Base-by-base conservation (phyloP, 2,888 invertebrate genomes). In the Caenorhabditis becei region DNA sequence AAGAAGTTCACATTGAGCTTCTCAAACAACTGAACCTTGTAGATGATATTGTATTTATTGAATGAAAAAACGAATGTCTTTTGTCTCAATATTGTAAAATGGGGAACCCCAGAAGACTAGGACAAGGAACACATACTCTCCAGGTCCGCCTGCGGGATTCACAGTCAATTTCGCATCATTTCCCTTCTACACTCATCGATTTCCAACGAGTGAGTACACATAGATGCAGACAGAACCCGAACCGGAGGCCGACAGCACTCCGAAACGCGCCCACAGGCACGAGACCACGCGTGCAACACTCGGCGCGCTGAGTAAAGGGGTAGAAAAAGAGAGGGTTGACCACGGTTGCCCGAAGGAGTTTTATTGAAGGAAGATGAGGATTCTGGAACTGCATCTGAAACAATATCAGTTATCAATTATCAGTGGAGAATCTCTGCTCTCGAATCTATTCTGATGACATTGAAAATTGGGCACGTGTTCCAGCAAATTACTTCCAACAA, bases 171-270 rank as follows among this genome's bases (percentile, higher is more conserved):
- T 80, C 80, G 80, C 80, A 80, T 80, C 80, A 74, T 74, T 80
- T 75, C 70, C 80, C 80, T 80, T 80, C 80, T 80, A 74, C 75
- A 80, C 75, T 75, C 28, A 47, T 18, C 74, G 44, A 80, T 75
- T 28, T 14, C 24, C 65, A 35, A 75, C 80, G 47, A 80, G 75
- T 66, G 80, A 80, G 80, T 80, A 80, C 74, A 80, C 80, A 80
- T 75, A 66, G 80, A 80, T 80, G 80, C 80, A 65, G n/a, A 1
- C 47, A 26, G 65, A 28, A 24, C 7, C 47, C 23, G 65, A 66
- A 71, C 78, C 51, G 3, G 35, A 24, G 61, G 44, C 54, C 37
- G 41, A 1, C n/a, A 14, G 14, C 47, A 16, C 8, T 16, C 8
- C 7, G 5, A 37, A 24, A 23, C 61, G n/a, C 23, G 66, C 11